Conservation (phyloP, 2,113 vertebrate genomes). For the Oncorhynchus gorbuscha region DNA sequence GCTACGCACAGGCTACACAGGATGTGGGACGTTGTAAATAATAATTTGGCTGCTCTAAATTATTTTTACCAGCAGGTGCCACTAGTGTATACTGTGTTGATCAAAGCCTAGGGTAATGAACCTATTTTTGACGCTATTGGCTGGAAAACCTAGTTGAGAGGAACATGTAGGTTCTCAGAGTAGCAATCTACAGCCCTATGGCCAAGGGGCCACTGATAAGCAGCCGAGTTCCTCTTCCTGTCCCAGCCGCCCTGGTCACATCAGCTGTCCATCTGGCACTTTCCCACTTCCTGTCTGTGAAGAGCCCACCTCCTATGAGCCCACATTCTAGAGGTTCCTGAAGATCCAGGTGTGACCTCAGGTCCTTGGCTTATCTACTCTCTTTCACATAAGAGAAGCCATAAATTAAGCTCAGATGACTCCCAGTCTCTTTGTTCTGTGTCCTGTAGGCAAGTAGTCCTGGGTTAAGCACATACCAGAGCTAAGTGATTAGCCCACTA, state of each 20-base stretch:
- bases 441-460: conserved; percentile 32
- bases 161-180: conserved; percentile 44
- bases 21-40: no score
- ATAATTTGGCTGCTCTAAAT: no score
- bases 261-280: conserved; percentile 63
- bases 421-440: conserved; percentile 45
- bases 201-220: conserved; percentile 68
- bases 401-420: conserved; percentile 42
- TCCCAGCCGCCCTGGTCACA: conserved; percentile 48
- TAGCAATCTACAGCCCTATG: conserved; percentile 39
- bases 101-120: no score
- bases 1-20: no score
- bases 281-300: conserved; percentile 63
- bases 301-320: conserved; percentile 36
- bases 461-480: conserved; percentile 31
- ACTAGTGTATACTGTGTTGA: no score
- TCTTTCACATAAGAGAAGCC: conserved; percentile 45
- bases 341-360: not conserved
- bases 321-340: conserved; percentile 27
- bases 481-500: conserved; percentile 26
- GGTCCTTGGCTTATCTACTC: conserved; percentile 46
- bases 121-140: no score
- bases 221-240: conserved; percentile 72
- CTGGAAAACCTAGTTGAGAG: conserved; percentile 4
- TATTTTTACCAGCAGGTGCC: no score